phyloP scores from a whole-genome alignment of 1,140 invertebrate species.

The Brachionus calyciflorus region DNA sequence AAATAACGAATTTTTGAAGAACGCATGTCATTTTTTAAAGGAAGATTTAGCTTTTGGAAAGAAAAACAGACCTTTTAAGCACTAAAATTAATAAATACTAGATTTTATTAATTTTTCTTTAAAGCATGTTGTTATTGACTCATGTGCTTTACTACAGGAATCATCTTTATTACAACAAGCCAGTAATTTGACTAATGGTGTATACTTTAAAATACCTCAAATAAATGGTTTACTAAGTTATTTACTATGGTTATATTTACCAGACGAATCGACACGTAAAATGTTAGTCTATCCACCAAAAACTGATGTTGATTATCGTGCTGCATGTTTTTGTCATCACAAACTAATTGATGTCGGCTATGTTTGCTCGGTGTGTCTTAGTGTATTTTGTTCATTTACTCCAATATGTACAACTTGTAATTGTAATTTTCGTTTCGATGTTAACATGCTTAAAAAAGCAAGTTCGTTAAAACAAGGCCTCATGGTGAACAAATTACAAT shows the following conservation, averaged over 20 bases:
- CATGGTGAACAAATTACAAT: conserved; percentile 14
- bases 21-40: no score
- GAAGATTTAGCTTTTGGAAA: neutral
- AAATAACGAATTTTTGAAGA: no score
- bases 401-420: conserved; percentile 90
- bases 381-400: conserved; percentile 94
- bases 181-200: conserved; percentile 82
- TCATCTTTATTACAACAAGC: conserved; percentile 84
- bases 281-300: conserved; percentile 82
- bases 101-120: conserved; percentile 46
- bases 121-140: conserved; percentile 83
- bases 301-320: conserved; percentile 86
- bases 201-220: conserved; percentile 67
- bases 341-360: conserved; percentile 91
- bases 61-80: no score
- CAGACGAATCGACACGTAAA: conserved; percentile 73
- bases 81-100: no score
- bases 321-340: conserved; percentile 96
- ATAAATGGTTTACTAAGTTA: conserved; percentile 75
- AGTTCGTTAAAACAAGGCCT: conserved; percentile 28
- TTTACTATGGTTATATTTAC: conserved; percentile 89
- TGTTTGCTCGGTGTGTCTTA: conserved; percentile 91
- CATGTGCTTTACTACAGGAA: conserved; percentile 85
- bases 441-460: conserved; percentile 40
- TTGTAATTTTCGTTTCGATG: conserved; percentile 32